phyloP scores from a whole-genome alignment of 2,888 invertebrate species.

The Anorthoa munda region DNA sequence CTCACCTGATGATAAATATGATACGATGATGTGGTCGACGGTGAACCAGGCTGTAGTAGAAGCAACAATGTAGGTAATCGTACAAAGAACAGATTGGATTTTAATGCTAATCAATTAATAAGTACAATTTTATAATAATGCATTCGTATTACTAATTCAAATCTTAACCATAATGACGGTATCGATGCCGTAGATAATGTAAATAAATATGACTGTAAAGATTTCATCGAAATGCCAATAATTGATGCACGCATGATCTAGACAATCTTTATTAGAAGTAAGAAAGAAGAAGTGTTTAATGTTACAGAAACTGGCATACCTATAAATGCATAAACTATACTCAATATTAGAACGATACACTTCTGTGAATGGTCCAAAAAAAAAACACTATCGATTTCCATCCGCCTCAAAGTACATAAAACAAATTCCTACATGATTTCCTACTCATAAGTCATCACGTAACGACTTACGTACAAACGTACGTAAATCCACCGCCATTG shows the following conservation, averaged over 20 bases:
- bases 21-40: too few species aligned
- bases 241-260: not conserved
- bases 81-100: not conserved
- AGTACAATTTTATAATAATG: conserved; percentile 18
- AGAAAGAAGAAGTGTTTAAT: too few species aligned
- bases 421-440: conserved; percentile 44
- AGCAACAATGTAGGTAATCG: not conserved
- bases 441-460: conserved; percentile 48
- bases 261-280: not conserved
- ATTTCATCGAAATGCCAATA: conserved; percentile 14
- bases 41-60: not conserved
- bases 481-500: conserved; percentile 43
- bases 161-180: not conserved
- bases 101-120: not conserved
- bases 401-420: conserved; percentile 39
- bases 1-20: too few species aligned
- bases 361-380: conserved; percentile 14
- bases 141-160: conserved; percentile 11
- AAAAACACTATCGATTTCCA: conserved; percentile 25
- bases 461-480: conserved; percentile 49
- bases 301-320: too few species aligned
- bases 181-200: not conserved
- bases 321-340: too few species aligned
- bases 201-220: not conserved
- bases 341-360: conserved; percentile 18